These are phyloP conservation scores for Silurus meridionalis DNA, from an alignment of 2,113 vertebrate genomes.

Conservation along the genomic window DNA sequence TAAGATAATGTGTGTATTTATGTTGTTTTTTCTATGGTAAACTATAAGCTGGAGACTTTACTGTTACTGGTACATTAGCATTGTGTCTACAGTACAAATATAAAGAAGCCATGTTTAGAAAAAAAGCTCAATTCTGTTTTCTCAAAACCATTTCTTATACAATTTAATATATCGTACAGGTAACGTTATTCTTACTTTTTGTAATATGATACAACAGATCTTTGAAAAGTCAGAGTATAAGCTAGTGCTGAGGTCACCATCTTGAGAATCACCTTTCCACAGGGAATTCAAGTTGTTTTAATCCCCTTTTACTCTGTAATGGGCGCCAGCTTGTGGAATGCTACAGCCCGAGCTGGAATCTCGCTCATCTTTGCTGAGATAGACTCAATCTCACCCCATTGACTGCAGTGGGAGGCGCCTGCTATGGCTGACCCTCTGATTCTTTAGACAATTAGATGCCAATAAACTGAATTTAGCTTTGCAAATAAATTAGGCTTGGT, in stretches of 20 bases:
- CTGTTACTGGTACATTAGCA: neutral
- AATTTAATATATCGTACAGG: neutral
- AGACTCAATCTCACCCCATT: constrained; percentile 30
- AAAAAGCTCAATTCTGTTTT: neutral
- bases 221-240: constrained; percentile 23
- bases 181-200: neutral
- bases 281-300: constrained; percentile 34
- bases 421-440: constrained; percentile 40
- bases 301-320: constrained; percentile 34
- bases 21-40: neutral
- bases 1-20: neutral
- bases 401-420: constrained; percentile 37
- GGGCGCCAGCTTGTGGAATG: constrained; percentile 28
- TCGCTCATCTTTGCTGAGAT: constrained; percentile 36
- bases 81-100: neutral
- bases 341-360: constrained; percentile 40
- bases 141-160: neutral
- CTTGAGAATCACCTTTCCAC: constrained; percentile 18
- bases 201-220: neutral
- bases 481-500: constrained; percentile 74
- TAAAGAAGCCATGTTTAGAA: neutral
- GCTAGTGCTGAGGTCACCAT: constrained; percentile 36
- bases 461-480: constrained; percentile 74
- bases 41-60: neutral
- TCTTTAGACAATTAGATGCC: constrained; percentile 63